Conservation (phyloP, 2,888 invertebrate genomes). For the Andrena trimmerana region DNA sequence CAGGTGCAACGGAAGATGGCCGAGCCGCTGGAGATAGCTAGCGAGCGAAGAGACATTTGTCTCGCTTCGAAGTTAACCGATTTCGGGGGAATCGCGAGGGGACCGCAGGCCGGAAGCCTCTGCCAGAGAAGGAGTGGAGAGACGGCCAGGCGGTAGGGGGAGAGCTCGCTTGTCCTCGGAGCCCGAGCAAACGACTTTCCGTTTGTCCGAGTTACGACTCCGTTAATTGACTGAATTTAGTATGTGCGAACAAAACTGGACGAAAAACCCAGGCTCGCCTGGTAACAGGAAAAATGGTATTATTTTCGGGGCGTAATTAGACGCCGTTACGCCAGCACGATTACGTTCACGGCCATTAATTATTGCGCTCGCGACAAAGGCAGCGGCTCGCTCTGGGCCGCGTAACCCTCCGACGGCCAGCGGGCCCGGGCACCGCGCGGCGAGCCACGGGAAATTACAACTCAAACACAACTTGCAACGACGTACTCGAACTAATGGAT, state of each 20-base stretch:
- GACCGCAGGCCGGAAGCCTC: neutral
- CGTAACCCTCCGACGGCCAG: neutral
- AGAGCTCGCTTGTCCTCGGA: neutral
- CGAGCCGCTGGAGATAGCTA: conserved; percentile 12
- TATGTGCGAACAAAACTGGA: conserved; percentile 37
- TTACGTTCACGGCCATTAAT: conserved; percentile 41
- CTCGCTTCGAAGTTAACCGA: conserved; percentile 15
- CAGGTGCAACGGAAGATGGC: conserved; percentile 45
- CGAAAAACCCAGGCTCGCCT: conserved; percentile 11
- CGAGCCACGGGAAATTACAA: conserved; percentile 35
- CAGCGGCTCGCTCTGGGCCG: neutral
- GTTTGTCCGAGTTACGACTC: conserved; percentile 21
- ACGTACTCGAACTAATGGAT: conserved; percentile 69
- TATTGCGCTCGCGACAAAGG: conserved; percentile 21
- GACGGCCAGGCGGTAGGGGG: neutral
- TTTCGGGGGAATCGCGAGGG: neutral
- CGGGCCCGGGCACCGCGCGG: neutral
- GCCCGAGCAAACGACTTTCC: conserved; percentile 5
- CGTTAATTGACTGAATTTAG: conserved; percentile 39
- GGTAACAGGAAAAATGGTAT: conserved; percentile 31
- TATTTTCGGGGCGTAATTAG: conserved; percentile 37
- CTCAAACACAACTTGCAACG: conserved; percentile 25
- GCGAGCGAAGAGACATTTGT: conserved; percentile 19
- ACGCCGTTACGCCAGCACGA: conserved; percentile 23
- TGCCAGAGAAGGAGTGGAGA: neutral